Base-by-base conservation (phyloP, 2,888 invertebrate species). In the Dione juno region DNA sequence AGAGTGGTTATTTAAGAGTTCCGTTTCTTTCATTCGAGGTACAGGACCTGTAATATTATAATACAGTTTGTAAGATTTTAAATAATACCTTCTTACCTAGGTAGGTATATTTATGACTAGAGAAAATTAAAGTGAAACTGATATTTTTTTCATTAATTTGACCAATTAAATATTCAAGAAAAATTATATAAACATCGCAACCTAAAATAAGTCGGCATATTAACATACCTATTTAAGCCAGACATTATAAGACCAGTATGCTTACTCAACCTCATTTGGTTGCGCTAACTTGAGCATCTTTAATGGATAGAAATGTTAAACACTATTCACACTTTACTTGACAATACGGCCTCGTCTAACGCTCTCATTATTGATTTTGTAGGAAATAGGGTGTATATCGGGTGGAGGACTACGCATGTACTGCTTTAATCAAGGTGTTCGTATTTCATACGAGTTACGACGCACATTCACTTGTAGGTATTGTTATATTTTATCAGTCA, bases 321-420 rank as follows among this genome's bases (percentile, higher is more conserved):
- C 28, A 28, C 28, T 28, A 28, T 28, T 61, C 61, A 35, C 61
- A 61, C 61, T 35, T n/a, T 16, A 61, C 11, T 61, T 61, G 61
- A 35, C 61, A 45, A 11, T n/a, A 61, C 2, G 61, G 45, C 45
- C 45, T 45, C n/a, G 35, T 61, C 28, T 28, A 9, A 6, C 16
- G 41, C 40, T 21, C 19, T 21, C 41, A 41, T 40, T 58, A 61
- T 61, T 61, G 61, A 61, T 61, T 61, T 61, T 61, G 45, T 61
- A 61, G 45, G n/a, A 61, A 45, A 35, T 16, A 61, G 28, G 35
- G 61, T 61, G 45, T 28, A 14, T 61, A 35, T 45, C 16, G 61
- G n/a, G 28, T 6, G 28, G 61, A 28, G 59, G 28, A 28, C 43
- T 43, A n/a, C 35, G 21, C 61, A 61, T 35, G 21, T 45, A 61